These are phyloP conservation scores for Notothenia rossii DNA, from an alignment of 2,113 vertebrate genomes.

Conservation along the genomic window DNA sequence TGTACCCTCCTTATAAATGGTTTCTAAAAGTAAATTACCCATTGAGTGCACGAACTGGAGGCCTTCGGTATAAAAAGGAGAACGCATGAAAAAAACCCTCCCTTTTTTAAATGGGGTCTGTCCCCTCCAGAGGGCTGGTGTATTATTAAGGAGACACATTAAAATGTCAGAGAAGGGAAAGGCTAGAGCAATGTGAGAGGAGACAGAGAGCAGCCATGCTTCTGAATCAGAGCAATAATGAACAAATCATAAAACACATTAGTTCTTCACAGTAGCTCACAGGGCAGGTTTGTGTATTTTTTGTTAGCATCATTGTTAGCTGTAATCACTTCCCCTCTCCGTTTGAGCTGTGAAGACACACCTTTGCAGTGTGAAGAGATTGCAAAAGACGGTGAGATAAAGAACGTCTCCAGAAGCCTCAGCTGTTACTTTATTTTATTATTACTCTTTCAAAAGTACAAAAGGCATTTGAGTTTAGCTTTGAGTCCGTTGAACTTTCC, in stretches of 20 bases:
- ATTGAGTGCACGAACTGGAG: slow-evolving; percentile 32
- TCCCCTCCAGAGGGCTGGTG: slow-evolving; percentile 26
- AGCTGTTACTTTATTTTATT: no score
- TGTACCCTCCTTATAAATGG: slow-evolving; percentile 34
- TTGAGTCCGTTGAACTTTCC: not conserved
- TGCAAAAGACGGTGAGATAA: not conserved
- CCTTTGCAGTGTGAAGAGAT: not conserved
- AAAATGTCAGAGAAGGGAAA: slow-evolving; percentile 54
- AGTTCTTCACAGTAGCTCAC: slow-evolving; percentile 25
- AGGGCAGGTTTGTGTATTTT: not conserved
- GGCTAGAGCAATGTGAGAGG: slow-evolving; percentile 33
- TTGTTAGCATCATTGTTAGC: slow-evolving; percentile 1
- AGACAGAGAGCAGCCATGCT: slow-evolving; percentile 6
- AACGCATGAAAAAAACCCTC: not conserved
- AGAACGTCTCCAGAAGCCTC: not conserved
- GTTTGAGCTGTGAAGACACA: not conserved
- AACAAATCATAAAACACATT: slow-evolving; percentile 49
- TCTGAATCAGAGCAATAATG: slow-evolving; percentile 31
- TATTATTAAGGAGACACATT: slow-evolving; percentile 61
- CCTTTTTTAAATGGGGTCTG: slow-evolving; percentile 31
- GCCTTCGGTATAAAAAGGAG: slow-evolving; percentile 10
- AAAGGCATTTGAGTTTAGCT: not conserved
- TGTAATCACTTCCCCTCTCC: slow-evolving; percentile 19
- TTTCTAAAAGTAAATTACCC: slow-evolving; percentile 54
- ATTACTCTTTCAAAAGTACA: not conserved